Base-by-base conservation (phyloP, 2,113 vertebrate genomes). In the Psilopogon haemacephalus region DNA sequence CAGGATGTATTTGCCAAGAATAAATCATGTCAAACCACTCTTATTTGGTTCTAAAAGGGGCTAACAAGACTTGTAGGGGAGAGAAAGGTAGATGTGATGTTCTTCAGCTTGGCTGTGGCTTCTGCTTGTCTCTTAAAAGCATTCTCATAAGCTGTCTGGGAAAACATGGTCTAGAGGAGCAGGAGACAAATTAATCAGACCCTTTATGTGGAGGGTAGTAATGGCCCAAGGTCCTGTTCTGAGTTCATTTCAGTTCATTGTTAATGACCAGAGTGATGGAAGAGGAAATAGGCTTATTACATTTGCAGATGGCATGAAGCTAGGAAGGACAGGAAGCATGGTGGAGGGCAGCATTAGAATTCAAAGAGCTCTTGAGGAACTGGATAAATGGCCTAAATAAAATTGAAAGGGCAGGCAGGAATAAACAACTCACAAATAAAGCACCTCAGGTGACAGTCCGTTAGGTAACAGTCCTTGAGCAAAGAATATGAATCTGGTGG, bases 331-430 rank as follows among this genome's bases (percentile, higher is more conserved):
- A 63, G 58, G 6, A 73, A 85, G 56, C 11, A 1, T 91, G 63
- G 72, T 93, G 60, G 76, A 95, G 88, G 85, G 42, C 93, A 95
- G 60, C 88, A 94, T 91, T 95, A 93, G 85, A 94, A 95, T 94
- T 95, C 95, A 94, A 56, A 88, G 55, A 86, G 85, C 69, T 86
- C 69, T 74, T 35, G 60, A 93, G 84, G 50, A 91, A 84, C 72
- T 80, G 79, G 75, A 95, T 93, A 74, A 77, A 91, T 94, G 56
- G 85, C 74, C 92, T 94, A 91, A 96, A 94, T 83, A 74, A 93
- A 94, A 93, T 93, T 73, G 88, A 56, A 89, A 94, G 52, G 68
- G 72, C 12, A 74, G 88, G 55, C 59, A 70, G 69, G 90, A 84
- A 74, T 83, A 95, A 93, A 81, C 40, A 93, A 65, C 63, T 87